Conservation (phyloP, 2,797 vertebrate genomes). For the Neoniphon sammara region DNA sequence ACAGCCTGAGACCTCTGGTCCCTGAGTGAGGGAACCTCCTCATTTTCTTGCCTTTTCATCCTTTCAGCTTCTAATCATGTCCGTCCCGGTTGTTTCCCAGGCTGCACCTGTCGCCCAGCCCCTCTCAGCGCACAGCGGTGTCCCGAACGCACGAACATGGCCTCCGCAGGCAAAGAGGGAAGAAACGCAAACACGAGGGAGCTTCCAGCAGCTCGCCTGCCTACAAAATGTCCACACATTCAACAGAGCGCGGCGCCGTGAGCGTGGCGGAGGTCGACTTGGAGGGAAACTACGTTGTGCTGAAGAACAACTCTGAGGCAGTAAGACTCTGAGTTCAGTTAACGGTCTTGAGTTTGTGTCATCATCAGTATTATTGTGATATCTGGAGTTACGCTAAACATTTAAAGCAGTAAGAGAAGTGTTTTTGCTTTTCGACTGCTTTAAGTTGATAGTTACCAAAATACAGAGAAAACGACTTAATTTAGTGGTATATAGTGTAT, state of each 20-base stretch:
- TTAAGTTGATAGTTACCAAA: background rate
- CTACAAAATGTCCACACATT: conserved; percentile 79
- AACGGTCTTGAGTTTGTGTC: too few relatives aligned
- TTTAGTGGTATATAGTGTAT: too few relatives aligned
- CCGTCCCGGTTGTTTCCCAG: too few relatives aligned
- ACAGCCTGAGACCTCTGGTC: too few relatives aligned
- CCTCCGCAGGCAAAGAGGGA: conserved; percentile 70
- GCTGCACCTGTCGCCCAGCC: conserved; percentile 83
- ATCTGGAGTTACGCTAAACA: too few relatives aligned
- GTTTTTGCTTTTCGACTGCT: too few relatives aligned
- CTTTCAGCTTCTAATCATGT: too few relatives aligned
- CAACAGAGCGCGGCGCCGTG: conserved; percentile 70
- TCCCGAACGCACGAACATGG: conserved; percentile 64
- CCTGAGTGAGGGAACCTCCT: too few relatives aligned
- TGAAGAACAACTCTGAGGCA: conserved; percentile 84
- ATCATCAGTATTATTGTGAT: too few relatives aligned
- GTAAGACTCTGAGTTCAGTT: conserved; percentile 61
- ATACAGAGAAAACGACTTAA: background rate
- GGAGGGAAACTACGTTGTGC: conserved; percentile 83
- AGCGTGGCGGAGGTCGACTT: conserved; percentile 85
- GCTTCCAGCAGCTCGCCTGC: conserved; percentile 54
- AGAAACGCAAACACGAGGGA: conserved; percentile 84
- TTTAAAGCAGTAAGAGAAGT: too few relatives aligned
- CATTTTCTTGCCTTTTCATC: too few relatives aligned
- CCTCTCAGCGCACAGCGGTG: conserved; percentile 55